Conservation (phyloP, 2,113 vertebrate genomes). For the Elachura formosa region DNA sequence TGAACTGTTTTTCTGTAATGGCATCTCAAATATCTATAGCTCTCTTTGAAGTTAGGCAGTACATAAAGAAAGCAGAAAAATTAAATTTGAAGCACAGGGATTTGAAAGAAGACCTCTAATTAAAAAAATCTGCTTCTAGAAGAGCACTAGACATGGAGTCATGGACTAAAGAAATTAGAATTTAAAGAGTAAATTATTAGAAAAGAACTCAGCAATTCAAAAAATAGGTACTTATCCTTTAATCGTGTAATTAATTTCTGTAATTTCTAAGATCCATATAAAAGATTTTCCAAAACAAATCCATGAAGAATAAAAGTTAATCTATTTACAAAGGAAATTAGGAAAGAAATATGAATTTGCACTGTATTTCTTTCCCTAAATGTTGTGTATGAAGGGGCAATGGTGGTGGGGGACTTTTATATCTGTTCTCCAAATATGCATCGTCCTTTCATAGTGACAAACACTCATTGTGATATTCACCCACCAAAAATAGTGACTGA, state of each 20-base stretch:
- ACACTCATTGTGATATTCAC: background rate
- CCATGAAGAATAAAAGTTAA: background rate
- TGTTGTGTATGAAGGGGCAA: background rate
- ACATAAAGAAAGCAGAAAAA: background rate
- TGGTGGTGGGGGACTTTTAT: background rate
- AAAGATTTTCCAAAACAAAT: background rate
- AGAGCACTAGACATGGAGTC: background rate
- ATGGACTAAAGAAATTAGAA: background rate
- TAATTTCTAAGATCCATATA: background rate
- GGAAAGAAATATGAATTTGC: background rate
- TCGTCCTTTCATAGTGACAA: background rate
- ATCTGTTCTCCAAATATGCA: background rate
- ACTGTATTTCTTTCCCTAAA: background rate
- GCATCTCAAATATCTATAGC: background rate
- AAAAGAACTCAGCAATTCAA: background rate
- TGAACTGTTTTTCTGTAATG: background rate
- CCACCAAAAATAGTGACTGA: background rate
- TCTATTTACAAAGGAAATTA: background rate
- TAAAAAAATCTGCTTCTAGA: background rate
- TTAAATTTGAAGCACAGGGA: background rate
- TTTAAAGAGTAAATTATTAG: background rate
- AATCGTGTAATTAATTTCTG: too few relatives aligned
- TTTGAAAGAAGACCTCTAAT: background rate
- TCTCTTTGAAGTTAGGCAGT: background rate
- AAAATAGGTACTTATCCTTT: background rate